A percentile compares a stretch with the other conserved stretches of the same genome.
These are phyloP conservation scores for Danio kyathit DNA, from an alignment of 2,797 vertebrate genomes.

Conservation along the genomic window DNA sequence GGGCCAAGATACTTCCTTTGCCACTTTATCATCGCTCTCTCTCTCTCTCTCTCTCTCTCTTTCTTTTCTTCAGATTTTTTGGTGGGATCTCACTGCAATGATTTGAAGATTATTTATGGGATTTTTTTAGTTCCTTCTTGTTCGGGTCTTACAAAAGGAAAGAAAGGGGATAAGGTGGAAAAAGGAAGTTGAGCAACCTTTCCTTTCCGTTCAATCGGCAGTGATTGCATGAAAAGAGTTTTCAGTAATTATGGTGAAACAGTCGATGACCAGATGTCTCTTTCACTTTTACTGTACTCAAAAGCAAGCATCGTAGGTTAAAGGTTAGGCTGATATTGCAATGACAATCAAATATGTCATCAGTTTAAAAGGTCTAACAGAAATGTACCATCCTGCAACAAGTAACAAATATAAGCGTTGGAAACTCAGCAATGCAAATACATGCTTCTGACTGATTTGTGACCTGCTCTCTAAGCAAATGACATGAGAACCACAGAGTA, in stretches of 20 bases:
- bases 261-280: constrained; percentile 35
- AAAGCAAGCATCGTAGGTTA: constrained; percentile 24
- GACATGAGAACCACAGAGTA: constrained; percentile 9
- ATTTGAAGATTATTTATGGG: constrained; percentile 3
- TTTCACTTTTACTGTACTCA: constrained; percentile 53
- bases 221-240: constrained; percentile 32
- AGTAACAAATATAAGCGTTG: background rate
- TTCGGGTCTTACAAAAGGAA: constrained; percentile 11
- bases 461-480: constrained; percentile 34
- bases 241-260: constrained; percentile 48
- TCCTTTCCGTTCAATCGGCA: constrained; percentile 51
- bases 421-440: constrained; percentile 22
- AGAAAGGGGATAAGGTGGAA: constrained; percentile 26
- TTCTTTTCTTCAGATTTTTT: constrained; percentile 5
- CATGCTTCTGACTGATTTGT: constrained; percentile 28
- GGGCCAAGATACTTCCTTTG: constrained; percentile 71
- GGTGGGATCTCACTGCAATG: background rate
- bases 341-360: constrained; percentile 8
- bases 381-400: background rate
- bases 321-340: background rate
- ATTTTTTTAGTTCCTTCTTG: background rate
- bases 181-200: constrained; percentile 70
- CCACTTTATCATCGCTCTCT: constrained; percentile 67
- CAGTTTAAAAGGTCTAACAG: background rate
- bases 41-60: constrained; percentile 54